These are phyloP conservation scores for Coptodon bakossiorum DNA, from an alignment of 2,113 vertebrate genomes.

Conservation along the genomic window DNA sequence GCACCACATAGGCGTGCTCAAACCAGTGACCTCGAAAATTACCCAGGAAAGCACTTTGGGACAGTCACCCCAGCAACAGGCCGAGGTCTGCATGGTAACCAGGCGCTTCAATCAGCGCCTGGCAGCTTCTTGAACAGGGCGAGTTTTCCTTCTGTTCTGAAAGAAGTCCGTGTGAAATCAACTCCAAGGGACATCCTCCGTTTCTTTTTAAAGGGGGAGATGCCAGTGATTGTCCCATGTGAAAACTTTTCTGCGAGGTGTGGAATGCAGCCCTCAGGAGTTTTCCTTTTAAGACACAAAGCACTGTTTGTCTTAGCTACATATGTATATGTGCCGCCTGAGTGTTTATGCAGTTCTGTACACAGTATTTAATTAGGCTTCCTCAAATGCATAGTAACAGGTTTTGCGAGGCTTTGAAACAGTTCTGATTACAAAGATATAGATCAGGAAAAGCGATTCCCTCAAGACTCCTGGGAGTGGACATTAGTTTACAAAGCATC, in stretches of 20 bases:
- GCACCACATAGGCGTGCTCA: conserved; percentile 73
- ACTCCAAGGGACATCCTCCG: conserved; percentile 39
- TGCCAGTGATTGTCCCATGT: conserved; percentile 47
- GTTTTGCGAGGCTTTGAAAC: conserved; percentile 8
- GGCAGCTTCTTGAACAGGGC: conserved; percentile 62
- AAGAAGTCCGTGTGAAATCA: conserved; percentile 63
- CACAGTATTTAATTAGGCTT: conserved; percentile 14
- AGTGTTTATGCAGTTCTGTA: not conserved
- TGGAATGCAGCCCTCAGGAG: conserved; percentile 14
- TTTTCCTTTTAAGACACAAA: conserved; percentile 21
- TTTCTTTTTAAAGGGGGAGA: conserved; percentile 6
- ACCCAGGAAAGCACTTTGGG: conserved; percentile 76
- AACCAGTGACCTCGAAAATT: conserved; percentile 79
- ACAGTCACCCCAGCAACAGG: conserved; percentile 74
- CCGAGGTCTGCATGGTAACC: conserved; percentile 72
- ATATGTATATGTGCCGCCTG: not conserved
- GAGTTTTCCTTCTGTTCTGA: conserved; percentile 51
- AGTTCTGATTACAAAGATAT: conserved; percentile 20
- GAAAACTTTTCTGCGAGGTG: conserved; percentile 39
- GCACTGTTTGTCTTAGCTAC: conserved; percentile 18
- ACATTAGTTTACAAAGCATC: conserved; percentile 54
- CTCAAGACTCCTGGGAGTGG: conserved; percentile 24
- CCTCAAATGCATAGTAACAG: not conserved
- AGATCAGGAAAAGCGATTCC: not conserved
- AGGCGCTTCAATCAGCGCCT: conserved; percentile 67